These are phyloP conservation scores for Rhynchophorus ferrugineus DNA, from an alignment of 1,140 invertebrate genomes.

Conservation along the genomic window DNA sequence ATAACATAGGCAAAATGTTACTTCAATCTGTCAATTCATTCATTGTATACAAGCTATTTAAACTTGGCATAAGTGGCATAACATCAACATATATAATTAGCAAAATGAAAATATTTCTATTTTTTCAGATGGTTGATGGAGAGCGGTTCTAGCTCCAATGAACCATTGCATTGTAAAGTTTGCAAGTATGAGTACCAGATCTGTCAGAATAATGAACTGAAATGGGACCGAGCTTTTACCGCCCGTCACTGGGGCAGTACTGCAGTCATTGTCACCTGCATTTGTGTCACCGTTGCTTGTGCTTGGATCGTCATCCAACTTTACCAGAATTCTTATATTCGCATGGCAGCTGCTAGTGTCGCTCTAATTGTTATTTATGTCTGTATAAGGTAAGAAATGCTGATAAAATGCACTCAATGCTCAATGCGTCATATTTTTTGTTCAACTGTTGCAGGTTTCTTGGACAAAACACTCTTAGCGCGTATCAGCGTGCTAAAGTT, in stretches of 20 bases:
- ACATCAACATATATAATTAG: too few relatives aligned
- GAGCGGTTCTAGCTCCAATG: constrained; percentile 32
- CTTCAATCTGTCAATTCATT: too few relatives aligned
- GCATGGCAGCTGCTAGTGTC: constrained; percentile 70
- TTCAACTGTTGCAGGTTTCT: constrained; percentile 56
- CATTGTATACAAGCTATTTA: too few relatives aligned
- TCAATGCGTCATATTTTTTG: too few relatives aligned
- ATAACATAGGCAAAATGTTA: too few relatives aligned
- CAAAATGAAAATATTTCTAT: too few relatives aligned
- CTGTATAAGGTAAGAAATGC: constrained; percentile 66
- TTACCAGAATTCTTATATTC: constrained; percentile 66
- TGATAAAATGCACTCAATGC: too few relatives aligned
- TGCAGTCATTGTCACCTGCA: constrained; percentile 59
- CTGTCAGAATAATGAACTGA: constrained; percentile 48
- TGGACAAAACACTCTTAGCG: constrained; percentile 75
- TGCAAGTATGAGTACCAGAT: constrained; percentile 44
- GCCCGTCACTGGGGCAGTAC: constrained; percentile 67
- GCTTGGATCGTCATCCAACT: constrained; percentile 78
- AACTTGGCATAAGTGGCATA: too few relatives aligned
- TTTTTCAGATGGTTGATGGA: constrained; percentile 36
- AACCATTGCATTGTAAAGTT: constrained; percentile 34
- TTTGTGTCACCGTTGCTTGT: constrained; percentile 64
- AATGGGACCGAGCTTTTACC: constrained; percentile 75
- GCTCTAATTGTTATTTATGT: constrained; percentile 76
- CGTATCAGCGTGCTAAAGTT: constrained; percentile 81